These are phyloP conservation scores for Epinotia nisella DNA, from an alignment of 2,888 invertebrate species.

Conservation along the genomic window DNA sequence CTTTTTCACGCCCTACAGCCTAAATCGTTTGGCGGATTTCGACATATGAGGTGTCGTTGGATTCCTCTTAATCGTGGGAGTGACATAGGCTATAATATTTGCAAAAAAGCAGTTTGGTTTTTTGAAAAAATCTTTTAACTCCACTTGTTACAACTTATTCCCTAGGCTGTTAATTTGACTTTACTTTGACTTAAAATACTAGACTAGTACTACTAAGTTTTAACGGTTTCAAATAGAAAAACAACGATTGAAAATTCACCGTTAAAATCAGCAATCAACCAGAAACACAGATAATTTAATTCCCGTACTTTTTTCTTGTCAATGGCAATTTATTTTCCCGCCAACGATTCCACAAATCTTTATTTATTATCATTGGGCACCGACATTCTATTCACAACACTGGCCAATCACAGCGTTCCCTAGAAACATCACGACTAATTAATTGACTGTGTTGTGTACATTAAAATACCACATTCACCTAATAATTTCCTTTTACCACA, in stretches of 20 bases:
- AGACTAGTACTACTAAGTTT: no score
- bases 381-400: constrained; percentile 42
- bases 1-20: no score
- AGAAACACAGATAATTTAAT: constrained; percentile 10
- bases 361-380: constrained; percentile 28
- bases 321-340: constrained; percentile 27
- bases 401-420: constrained; percentile 39
- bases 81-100: no score
- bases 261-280: not conserved
- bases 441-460: constrained; percentile 45
- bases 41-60: no score
- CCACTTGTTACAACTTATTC: no score
- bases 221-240: not conserved
- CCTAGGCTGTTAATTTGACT: no score
- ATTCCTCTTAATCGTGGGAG: no score
- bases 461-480: constrained; percentile 42
- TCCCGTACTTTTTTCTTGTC: constrained; percentile 17
- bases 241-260: not conserved
- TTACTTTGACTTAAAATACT: no score
- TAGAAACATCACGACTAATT: constrained; percentile 47
- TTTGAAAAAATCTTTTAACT: no score
- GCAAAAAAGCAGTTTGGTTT: no score
- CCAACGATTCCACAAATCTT: constrained; percentile 17
- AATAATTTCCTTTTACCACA: constrained; percentile 40
- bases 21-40: no score